Evolutionary conservation across 2,113 vertebrate species (phyloP).

Genomic region (Acrocephalus arundinaceus): DNA sequence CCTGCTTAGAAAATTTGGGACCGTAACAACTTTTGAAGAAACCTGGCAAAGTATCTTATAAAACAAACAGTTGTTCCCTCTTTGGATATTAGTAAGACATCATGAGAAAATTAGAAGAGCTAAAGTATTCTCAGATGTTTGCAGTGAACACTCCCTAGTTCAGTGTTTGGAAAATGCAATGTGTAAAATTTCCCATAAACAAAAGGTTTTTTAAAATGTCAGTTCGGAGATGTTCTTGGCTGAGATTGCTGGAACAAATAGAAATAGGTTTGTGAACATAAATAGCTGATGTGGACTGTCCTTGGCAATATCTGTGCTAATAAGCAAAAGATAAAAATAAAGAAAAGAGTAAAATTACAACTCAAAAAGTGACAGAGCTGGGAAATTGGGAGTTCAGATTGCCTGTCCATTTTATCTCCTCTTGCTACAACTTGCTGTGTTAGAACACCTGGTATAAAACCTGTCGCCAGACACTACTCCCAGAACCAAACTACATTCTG

Average conservation of each 20-base stretch:
- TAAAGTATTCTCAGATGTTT: slow-evolving; percentile 77
- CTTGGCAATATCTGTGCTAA: slow-evolving; percentile 38
- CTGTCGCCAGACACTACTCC: not conserved
- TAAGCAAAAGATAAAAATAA: not conserved
- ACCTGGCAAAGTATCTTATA: slow-evolving; percentile 53
- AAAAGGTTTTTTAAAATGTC: slow-evolving; percentile 71
- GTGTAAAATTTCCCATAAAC: slow-evolving; percentile 76
- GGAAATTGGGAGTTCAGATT: not conserved
- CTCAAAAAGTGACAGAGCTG: not conserved
- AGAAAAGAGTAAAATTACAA: not conserved
- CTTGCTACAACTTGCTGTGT: not conserved
- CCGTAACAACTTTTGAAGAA: slow-evolving; percentile 59
- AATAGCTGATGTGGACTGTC: slow-evolving; percentile 64
- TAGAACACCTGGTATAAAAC: not conserved
- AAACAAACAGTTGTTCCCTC: slow-evolving; percentile 56
- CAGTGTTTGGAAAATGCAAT: slow-evolving; percentile 68
- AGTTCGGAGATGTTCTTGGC: slow-evolving; percentile 69
- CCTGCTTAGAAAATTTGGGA: not conserved
- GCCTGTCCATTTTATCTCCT: not conserved
- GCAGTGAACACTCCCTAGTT: slow-evolving; percentile 42
- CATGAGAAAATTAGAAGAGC: slow-evolving; percentile 72
- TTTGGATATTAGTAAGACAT: slow-evolving; percentile 68
- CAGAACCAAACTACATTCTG: not conserved
- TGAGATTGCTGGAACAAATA: slow-evolving; percentile 40
- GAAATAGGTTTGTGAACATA: slow-evolving; percentile 57